Base-by-base conservation (phyloP, 2,888 invertebrate genomes). In the Pachydiplax longipennis region DNA sequence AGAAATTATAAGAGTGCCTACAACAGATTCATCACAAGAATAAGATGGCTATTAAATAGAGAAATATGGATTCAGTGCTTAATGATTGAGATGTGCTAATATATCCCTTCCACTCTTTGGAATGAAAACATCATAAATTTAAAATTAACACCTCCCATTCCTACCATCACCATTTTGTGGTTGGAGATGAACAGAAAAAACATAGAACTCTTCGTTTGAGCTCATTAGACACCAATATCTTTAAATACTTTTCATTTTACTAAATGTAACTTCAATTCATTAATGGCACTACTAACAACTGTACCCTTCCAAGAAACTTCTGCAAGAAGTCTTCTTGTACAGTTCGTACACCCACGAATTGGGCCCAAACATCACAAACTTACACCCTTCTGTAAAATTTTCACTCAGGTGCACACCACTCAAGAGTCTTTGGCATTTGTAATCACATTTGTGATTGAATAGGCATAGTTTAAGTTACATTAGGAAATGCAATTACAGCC, bases 391-490 rank as follows among this genome's bases (percentile, higher is more conserved):
- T 25, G 73, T 22, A 10, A 73, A 31, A 65, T 44, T 18, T 53
- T 31, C 73, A 73, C 22, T 25, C 31, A 53, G 18, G 37, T 61
- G n/a, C 58, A 65, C 87, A 40, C 18, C 87, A 87, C 61, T 61
- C 61, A n/a, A 61, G 53, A 58, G 61, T 87, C 87, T 87, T 87
- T 87, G 87, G 87, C 87, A 87, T 87, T 87, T 35, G n/a, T n/a
- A 87, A 87, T 87, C 58, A 87, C 87, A 61, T 37, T 40, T 31
- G 35, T 87, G 87, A 87, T 61, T 35, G 25, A 18, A 37, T 25
- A 87, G 37, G 35, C n/a, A 22, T 8, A 87, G 87, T 44, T n/a
- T 48, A 48, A 58, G 58, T n/a, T 61, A 61, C 58, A 58, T 58
- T 22, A 61, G 40, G 61, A 65, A 73, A 73, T 31, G 73, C 31